Evolutionary conservation across 2,888 invertebrate genomes (phyloP).

Genomic region (Apamea crenata): DNA sequence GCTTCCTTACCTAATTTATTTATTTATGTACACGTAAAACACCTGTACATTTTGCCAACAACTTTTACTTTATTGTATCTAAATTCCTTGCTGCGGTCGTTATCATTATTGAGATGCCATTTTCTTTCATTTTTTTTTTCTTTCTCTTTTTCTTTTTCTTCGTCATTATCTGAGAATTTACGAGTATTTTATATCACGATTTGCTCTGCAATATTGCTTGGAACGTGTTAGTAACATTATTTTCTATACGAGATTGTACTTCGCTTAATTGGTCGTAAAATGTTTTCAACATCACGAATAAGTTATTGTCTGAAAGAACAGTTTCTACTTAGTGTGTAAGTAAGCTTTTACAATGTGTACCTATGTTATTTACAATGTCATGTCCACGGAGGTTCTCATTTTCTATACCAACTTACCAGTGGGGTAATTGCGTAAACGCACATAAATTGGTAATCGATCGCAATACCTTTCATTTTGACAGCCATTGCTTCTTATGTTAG

Average conservation of each 20-base stretch:
- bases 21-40: background rate
- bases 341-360: slow-evolving; percentile 14
- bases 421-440: background rate
- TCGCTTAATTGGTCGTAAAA: slow-evolving; percentile 24
- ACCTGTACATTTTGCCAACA: background rate
- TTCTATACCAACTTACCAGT: background rate
- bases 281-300: slow-evolving; percentile 2
- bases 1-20: background rate
- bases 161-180: background rate
- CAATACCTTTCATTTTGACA: background rate
- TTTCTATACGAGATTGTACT: slow-evolving; percentile 4
- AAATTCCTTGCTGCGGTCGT: background rate
- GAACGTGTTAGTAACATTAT: background rate
- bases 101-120: background rate
- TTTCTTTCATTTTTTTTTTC: no score
- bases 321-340: background rate
- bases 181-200: background rate
- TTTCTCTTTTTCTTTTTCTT: no score
- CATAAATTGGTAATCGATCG: background rate
- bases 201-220: background rate
- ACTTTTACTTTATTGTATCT: background rate
- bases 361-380: background rate
- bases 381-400: background rate
- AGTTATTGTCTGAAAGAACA: background rate
- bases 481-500: background rate